These are phyloP conservation scores for Brachionus calyciflorus DNA, from an alignment of 1,140 invertebrate genomes.

Conservation along the genomic window DNA sequence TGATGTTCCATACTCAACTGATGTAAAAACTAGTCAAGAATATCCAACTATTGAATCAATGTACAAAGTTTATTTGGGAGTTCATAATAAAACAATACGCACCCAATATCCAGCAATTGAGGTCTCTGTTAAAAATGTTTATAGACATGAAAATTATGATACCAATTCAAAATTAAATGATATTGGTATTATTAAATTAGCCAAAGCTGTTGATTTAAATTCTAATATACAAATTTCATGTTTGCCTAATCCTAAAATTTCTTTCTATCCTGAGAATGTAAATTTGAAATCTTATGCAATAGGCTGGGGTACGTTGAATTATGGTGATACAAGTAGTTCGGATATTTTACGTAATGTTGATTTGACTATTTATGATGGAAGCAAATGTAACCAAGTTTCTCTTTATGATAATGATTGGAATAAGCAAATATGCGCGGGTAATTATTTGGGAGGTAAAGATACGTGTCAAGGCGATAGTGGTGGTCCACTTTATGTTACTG, in stretches of 20 bases:
- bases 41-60: slow-evolving; percentile 38
- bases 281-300: not conserved
- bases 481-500: slow-evolving; percentile 11
- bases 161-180: slow-evolving; percentile 15
- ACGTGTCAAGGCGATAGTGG: slow-evolving; percentile 40
- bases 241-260: not conserved
- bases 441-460: slow-evolving; percentile 38
- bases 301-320: slow-evolving; percentile 16
- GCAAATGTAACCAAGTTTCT: not conserved
- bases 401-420: slow-evolving; percentile 17
- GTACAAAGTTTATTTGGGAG: slow-evolving; percentile 34
- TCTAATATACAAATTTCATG: slow-evolving; percentile 9
- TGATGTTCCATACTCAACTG: slow-evolving; percentile 47
- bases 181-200: slow-evolving; percentile 4
- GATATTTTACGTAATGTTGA: slow-evolving; percentile 7
- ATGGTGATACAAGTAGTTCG: not conserved
- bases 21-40: not conserved
- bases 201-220: not conserved
- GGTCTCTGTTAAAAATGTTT: not conserved
- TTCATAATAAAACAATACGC: not conserved
- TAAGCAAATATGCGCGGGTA: slow-evolving; percentile 38
- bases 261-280: not conserved
- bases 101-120: not conserved
- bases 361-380: slow-evolving; percentile 43
- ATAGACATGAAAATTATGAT: slow-evolving; percentile 16